Evolutionary conservation across 1,140 invertebrate genomes (phyloP).

Genomic region (Chironomus tepperi): DNA sequence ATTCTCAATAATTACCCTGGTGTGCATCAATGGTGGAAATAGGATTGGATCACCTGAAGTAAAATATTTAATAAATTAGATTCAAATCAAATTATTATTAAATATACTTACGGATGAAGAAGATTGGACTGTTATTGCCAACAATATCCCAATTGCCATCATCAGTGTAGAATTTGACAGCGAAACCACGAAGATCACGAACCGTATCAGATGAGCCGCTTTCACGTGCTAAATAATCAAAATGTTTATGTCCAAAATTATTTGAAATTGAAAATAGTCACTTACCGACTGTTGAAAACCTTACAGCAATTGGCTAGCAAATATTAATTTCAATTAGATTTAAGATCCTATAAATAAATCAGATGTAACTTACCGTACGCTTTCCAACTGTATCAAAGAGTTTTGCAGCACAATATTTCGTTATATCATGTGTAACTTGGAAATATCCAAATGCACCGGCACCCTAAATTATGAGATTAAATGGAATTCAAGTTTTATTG

Average conservation of each 20-base stretch:
- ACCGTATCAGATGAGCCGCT: conserved; percentile 83
- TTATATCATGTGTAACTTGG: conserved; percentile 89
- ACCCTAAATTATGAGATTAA: conserved; percentile 50
- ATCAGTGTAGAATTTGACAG: conserved; percentile 93
- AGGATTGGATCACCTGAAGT: conserved; percentile 62
- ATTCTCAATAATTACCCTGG: conserved; percentile 50
- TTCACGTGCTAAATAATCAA: conserved; percentile 50
- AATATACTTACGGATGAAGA: conserved; percentile 64
- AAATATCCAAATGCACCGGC: conserved; percentile 96
- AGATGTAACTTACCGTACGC: conserved; percentile 53
- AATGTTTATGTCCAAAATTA: too few species aligned
- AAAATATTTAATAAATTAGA: too few species aligned
- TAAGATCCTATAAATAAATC: too few species aligned
- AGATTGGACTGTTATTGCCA: conserved; percentile 95
- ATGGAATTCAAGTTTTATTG: too few species aligned
- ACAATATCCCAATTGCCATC: conserved; percentile 95
- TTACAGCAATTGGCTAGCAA: conserved; percentile 41
- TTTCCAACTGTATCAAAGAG: conserved; percentile 81
- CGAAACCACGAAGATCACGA: conserved; percentile 88
- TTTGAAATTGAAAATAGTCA: too few species aligned
- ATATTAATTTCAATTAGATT: background rate
- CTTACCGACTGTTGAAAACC: conserved; percentile 49
- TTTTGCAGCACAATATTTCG: conserved; percentile 75
- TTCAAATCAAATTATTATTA: too few species aligned
- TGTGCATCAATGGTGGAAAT: conserved; percentile 87